A percentile compares a stretch with the other conserved stretches of the same genome.
Evolutionary conservation across 2,113 vertebrate genomes (phyloP).

Genomic region (Trochalopteron elliotii): DNA sequence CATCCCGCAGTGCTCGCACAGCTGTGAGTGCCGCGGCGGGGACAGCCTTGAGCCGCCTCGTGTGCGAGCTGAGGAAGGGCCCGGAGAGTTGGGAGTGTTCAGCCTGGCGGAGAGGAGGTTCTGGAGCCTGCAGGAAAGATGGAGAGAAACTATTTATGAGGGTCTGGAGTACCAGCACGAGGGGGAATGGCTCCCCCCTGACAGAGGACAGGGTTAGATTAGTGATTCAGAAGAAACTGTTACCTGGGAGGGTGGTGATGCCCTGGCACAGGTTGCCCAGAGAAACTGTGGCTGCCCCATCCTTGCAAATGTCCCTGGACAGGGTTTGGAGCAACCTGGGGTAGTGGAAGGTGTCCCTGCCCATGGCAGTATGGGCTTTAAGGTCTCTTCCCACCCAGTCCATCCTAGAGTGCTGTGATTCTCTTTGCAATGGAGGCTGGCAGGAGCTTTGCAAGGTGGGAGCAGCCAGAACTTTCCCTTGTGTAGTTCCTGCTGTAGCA

Average conservation of each 20-base stretch:
- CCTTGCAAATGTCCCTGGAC: fast-evolving
- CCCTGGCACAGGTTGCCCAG: not conserved
- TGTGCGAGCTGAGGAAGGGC: fast-evolving
- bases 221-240: fast-evolving
- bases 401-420: not conserved
- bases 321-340: not conserved
- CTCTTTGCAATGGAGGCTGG: not conserved
- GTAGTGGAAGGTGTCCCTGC: not conserved
- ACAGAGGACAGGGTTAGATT: fast-evolving
- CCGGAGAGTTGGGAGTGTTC: fast-evolving
- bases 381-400: not conserved
- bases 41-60: fast-evolving
- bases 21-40: constrained; percentile 81
- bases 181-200: not conserved
- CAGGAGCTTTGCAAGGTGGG: not conserved
- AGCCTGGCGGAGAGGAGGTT: fast-evolving
- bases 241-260: not conserved
- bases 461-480: not conserved
- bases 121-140: not conserved
- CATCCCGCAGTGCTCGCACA: constrained; percentile 93
- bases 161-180: not conserved
- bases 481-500: not conserved
- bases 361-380: not conserved
- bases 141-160: fast-evolving
- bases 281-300: not conserved